Evolutionary conservation across 2,113 vertebrate species (phyloP), one percentile per base, ranked within the genome.

Genomic region (Helogale parvula): DNA sequence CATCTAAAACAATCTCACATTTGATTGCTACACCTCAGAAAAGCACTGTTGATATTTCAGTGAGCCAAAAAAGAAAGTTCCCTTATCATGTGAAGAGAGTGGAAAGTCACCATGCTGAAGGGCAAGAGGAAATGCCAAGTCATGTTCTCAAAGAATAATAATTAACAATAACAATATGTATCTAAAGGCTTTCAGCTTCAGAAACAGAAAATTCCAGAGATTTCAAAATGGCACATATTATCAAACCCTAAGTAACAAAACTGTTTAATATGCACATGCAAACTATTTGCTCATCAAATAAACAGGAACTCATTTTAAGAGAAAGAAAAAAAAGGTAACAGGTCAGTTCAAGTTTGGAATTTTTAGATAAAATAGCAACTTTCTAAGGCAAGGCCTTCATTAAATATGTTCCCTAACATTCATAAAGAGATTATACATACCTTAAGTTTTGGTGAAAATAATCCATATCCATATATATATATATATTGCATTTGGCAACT

Each of bases 261-360:
- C 1, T 90, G 38, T 60, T 97, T 33, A 81, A 79, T 27, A 63
- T 31, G 16, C 88, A 79, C 93, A 45, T 92, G 14, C 21, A 60
- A 96, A 89, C 19, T 68, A 84, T 71, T 79, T 88, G 29, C 29
- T 94, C 50, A 80, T 80, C 25, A 74, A 82, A 96, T 92, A 90
- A 69, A 97, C 0, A 80, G 25, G 8, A 81, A 77, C 7, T 82
- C 66, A 84, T 52, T 95, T 81, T 81, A 88, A 91, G 66, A 82
- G 76, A 74, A 88, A 63, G 7, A 15, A 74, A 92, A 33, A 81
- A 90, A 31, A 92, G 74, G 35, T 21, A 80, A 38, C 16, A 72
- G 79, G 33, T 89, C 9, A 74, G 16, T 82, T 68, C 16, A 65
- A 88, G 13, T 52, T 31, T 79, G 14, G 3, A 90, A 54, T 47